A percentile compares a stretch with the other conserved stretches of the same genome.
Conservation (phyloP, 2,113 vertebrate species). For the Vombatus ursinus region DNA sequence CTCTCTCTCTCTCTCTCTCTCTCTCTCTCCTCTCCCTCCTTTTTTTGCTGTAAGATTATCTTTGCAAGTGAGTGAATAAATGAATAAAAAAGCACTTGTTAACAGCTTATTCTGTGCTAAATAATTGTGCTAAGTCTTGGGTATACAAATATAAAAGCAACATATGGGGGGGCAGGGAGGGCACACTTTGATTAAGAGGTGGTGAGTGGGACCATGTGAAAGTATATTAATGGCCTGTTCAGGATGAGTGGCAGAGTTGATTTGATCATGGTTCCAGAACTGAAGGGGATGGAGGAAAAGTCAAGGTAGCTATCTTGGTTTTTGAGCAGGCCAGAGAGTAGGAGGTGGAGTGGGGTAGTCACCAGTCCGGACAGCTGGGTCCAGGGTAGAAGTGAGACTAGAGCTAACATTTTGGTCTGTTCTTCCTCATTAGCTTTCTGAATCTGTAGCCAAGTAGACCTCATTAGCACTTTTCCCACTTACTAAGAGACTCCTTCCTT, state of each 20-base stretch:
- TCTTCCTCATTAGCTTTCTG: background rate
- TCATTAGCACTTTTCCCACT: background rate
- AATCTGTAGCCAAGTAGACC: constrained; percentile 3
- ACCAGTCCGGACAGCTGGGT: background rate
- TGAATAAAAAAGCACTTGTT: background rate
- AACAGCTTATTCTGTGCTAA: background rate
- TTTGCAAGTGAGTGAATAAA: background rate
- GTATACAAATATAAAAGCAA: background rate
- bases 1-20: background rate
- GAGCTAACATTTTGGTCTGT: background rate
- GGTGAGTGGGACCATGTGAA: background rate
- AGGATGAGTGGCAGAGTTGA: background rate
- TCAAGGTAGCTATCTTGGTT: background rate
- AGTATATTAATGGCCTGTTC: background rate
- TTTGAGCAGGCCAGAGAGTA: background rate
- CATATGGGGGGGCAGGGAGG: background rate
- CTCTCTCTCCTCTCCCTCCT: fast-evolving
- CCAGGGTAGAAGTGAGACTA: background rate
- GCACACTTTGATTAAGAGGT: background rate
- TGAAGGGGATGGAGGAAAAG: background rate
- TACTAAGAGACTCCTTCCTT: constrained; percentile 29
- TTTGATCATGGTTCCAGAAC: background rate
- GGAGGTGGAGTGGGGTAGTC: background rate
- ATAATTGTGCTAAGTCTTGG: background rate
- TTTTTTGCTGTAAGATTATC: background rate